A percentile compares a stretch with the other conserved stretches of the same genome.
Evolutionary conservation across 2,113 vertebrate genomes (phyloP).

Genomic region (Pteronura brasiliensis): DNA sequence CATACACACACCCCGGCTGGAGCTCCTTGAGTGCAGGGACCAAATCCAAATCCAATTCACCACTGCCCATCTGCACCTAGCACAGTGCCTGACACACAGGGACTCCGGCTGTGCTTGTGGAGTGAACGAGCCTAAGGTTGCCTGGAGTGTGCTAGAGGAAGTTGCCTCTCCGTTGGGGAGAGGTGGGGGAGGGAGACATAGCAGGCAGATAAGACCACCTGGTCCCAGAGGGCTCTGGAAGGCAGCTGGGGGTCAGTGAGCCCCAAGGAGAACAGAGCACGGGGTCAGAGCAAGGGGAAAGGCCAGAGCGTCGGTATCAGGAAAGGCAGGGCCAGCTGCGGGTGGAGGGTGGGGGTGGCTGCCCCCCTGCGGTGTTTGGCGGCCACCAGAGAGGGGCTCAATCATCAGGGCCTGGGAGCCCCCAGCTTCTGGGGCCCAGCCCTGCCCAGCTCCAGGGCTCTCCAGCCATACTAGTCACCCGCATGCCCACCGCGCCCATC

Average conservation of each 20-base stretch:
- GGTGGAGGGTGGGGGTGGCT: background rate
- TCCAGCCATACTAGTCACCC: background rate
- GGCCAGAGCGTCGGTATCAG: background rate
- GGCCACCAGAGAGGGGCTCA: background rate
- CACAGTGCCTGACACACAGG: background rate
- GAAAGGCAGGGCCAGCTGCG: background rate
- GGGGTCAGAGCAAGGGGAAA: background rate
- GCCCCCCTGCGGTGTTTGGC: background rate
- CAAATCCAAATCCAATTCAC: background rate
- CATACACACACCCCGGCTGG: background rate
- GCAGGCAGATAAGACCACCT: background rate
- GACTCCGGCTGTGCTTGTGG: background rate
- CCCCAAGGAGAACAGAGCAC: background rate
- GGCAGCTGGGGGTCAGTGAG: background rate
- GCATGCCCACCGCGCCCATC: fast-evolving
- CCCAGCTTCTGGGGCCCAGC: background rate
- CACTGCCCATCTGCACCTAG: background rate
- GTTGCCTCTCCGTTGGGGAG: background rate
- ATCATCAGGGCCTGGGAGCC: background rate
- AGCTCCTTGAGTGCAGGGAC: background rate
- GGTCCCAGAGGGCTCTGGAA: background rate
- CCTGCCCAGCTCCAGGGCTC: background rate
- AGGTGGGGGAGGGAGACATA: background rate
- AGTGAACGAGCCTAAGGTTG: background rate
- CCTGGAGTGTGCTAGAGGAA: background rate